A percentile compares a stretch with the other conserved stretches of the same genome.
Conservation (phyloP, 2,888 invertebrate species). For the Encarsia formosa region DNA sequence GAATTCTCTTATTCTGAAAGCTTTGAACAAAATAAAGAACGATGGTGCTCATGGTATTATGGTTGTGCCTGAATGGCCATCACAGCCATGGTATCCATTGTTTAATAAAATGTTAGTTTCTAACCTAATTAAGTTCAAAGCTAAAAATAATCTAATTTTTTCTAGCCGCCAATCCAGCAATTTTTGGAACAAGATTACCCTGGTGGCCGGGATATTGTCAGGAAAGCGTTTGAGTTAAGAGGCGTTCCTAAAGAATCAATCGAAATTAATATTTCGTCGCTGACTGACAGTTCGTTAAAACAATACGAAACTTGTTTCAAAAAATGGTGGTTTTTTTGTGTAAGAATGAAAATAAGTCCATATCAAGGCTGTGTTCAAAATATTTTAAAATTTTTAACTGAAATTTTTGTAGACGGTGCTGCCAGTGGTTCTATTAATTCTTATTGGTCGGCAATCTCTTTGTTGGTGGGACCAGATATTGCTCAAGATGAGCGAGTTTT, state of each 20-base stretch:
- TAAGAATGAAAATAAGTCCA: background rate
- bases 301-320: constrained; percentile 17
- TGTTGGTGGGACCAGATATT: constrained; percentile 14
- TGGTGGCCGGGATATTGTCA: constrained; percentile 15
- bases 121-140: background rate
- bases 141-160: constrained; percentile 8
- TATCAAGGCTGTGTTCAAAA: background rate
- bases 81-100: constrained; percentile 7
- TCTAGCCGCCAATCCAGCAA: background rate
- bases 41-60: background rate
- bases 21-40: constrained; percentile 15
- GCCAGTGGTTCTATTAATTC: constrained; percentile 11
- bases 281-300: constrained; percentile 11
- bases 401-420: background rate
- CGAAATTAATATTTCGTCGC: constrained; percentile 10
- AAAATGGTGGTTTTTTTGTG: constrained; percentile 19
- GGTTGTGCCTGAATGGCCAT: constrained; percentile 8
- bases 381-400: constrained; percentile 6
- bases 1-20: constrained; percentile 10
- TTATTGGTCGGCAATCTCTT: constrained; percentile 17
- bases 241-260: constrained; percentile 10
- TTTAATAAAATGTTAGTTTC: background rate
- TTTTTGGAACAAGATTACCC: constrained; percentile 13
- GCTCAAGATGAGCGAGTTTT: constrained; percentile 20
- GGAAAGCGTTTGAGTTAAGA: constrained; percentile 1